Evolutionary conservation across 2,113 vertebrate species (phyloP).

Genomic region (Gorsachius goisagi): DNA sequence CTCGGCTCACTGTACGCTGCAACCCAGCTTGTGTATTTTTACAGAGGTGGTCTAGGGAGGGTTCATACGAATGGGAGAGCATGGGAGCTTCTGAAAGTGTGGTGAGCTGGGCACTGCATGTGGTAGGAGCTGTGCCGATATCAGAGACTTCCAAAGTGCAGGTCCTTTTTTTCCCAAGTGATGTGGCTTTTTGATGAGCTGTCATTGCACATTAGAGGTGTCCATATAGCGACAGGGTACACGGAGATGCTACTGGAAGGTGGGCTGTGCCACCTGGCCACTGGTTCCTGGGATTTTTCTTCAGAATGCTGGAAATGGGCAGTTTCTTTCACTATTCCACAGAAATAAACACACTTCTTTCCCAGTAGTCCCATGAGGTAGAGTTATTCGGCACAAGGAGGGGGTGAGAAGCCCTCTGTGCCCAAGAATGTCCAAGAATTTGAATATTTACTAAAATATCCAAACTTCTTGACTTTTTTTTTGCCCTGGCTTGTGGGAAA

Average conservation of each 20-base stretch:
- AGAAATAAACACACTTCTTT: background rate
- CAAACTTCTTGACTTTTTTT: background rate
- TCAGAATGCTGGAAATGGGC: background rate
- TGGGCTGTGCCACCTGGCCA: background rate
- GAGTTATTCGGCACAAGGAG: background rate
- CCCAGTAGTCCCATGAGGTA: background rate
- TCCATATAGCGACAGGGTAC: background rate
- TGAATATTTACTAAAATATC: background rate
- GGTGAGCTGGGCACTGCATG: background rate
- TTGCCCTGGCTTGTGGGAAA: background rate
- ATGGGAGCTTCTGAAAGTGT: background rate
- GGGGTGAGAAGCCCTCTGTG: background rate
- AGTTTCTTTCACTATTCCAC: background rate
- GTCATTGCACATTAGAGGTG: background rate
- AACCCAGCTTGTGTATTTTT: background rate
- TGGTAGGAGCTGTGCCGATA: background rate
- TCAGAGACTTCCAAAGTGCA: rapidly evolving
- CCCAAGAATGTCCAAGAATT: background rate
- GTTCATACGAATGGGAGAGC: background rate
- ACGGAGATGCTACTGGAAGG: background rate
- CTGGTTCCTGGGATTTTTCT: background rate
- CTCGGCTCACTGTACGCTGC: background rate
- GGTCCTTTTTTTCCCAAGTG: background rate
- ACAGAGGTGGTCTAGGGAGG: rapidly evolving
- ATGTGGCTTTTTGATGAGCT: background rate